A percentile compares a stretch with the other conserved stretches of the same genome.
Conservation (phyloP, 2,888 invertebrate species). For the Galerucella pusilla region DNA sequence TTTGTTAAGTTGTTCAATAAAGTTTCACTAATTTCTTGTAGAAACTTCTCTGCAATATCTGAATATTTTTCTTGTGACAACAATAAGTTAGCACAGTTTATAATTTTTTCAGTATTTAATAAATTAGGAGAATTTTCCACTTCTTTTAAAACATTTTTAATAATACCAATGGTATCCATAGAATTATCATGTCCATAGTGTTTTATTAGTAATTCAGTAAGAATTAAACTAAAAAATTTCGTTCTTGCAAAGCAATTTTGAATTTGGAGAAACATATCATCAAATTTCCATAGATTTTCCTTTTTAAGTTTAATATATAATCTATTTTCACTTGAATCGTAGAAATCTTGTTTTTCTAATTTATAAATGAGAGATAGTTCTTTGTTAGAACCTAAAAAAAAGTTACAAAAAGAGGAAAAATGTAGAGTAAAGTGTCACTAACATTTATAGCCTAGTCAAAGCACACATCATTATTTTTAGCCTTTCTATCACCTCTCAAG, state of each 20-base stretch:
- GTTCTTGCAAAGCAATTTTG: constrained; percentile 28
- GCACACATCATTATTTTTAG: too few species aligned
- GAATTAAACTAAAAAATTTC: constrained; percentile 29
- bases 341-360: constrained; percentile 46
- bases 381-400: constrained; percentile 38
- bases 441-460: too few species aligned
- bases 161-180: constrained; percentile 17
- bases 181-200: constrained; percentile 24
- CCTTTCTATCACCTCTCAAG: too few species aligned
- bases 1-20: constrained; percentile 24
- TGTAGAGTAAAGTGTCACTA: too few species aligned
- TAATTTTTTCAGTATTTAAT: constrained; percentile 41
- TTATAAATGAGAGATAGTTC: constrained; percentile 45
- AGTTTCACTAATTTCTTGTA: constrained; percentile 30
- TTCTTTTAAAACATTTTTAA: constrained; percentile 28
- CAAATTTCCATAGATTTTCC: constrained; percentile 40
- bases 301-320: constrained; percentile 40
- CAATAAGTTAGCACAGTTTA: constrained; percentile 39
- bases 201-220: constrained; percentile 38
- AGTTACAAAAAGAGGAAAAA: too few species aligned
- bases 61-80: constrained; percentile 19
- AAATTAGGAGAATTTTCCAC: constrained; percentile 29
- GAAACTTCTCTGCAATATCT: constrained; percentile 14
- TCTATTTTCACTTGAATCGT: constrained; percentile 44
- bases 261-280: constrained; percentile 25